phyloP scores from a whole-genome alignment of 1,140 invertebrate genomes.

The Oscheius sp. region DNA sequence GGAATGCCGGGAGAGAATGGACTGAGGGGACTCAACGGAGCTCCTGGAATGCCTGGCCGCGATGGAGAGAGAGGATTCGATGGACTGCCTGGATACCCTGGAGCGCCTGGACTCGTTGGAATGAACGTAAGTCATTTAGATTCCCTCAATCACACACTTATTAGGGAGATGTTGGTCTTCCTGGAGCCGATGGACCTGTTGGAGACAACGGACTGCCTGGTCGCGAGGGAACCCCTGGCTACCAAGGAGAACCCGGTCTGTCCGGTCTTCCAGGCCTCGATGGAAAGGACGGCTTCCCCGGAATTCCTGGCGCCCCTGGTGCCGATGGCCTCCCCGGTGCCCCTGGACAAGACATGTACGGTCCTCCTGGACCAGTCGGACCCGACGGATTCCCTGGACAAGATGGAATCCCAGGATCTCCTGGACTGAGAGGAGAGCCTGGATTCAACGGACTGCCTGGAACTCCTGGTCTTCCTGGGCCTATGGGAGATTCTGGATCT shows the following conservation, averaged over 20 bases:
- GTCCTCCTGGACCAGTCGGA: conserved; percentile 35
- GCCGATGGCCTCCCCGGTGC: conserved; percentile 37
- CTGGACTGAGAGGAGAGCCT: conserved; percentile 39
- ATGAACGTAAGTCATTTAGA: conserved; percentile 16
- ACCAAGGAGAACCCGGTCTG: conserved; percentile 32
- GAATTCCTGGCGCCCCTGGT: conserved; percentile 41
- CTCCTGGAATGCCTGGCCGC: conserved; percentile 24
- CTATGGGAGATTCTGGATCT: conserved; percentile 42
- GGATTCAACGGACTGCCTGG: conserved; percentile 44
- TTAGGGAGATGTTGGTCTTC: conserved; percentile 35
- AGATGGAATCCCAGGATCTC: conserved; percentile 41
- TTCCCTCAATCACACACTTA: neutral
- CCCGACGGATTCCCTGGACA: conserved; percentile 41
- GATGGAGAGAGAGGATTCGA: conserved; percentile 37
- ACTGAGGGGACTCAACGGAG: conserved; percentile 33
- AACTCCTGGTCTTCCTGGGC: conserved; percentile 28
- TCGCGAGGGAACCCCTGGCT: conserved; percentile 44
- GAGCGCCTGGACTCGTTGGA: conserved; percentile 36
- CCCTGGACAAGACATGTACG: conserved; percentile 37
- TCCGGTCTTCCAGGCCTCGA: conserved; percentile 39
- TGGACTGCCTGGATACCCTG: conserved; percentile 39
- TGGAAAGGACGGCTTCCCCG: conserved; percentile 40
- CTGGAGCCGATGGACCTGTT: conserved; percentile 36
- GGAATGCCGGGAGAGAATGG: conserved; percentile 39
- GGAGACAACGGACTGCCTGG: conserved; percentile 36